Evolutionary conservation across 1,140 invertebrate genomes (phyloP), one percentile per base, ranked within the genome.

Genomic region (Hylaeus volcanicus): DNA sequence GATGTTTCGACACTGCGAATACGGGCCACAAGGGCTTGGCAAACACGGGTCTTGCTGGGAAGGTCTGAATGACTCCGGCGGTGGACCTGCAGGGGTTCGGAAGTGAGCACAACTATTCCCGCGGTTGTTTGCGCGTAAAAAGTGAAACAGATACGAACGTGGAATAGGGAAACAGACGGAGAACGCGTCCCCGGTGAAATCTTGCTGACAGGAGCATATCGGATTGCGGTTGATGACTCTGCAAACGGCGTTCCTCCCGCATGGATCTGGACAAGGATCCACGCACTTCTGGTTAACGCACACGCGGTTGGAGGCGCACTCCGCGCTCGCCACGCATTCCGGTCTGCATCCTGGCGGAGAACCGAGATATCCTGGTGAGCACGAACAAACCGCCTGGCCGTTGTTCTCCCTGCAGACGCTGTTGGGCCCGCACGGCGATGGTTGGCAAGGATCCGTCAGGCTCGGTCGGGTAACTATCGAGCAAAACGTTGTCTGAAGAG

Each of bases 341-440:
- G 97, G 96, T 72, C 96, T 94, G 92, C 96, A 97, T 89, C 96
- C 96, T 39, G 97, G 94, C 78, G 96, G 94, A 79, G 89, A 88
- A 37, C 96, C 96, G 79, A 97, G 94, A 91, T 96, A 97, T 79
- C 95, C 95, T 60, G 95, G 92, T 83, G 95, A 93, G 92, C 97
- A 97, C 85, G 96, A 95, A 89, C 97, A 98, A 75, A 96, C 79
- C 11, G 84, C 79, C 72, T 84, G 95, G 58, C 96, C 95, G 79
- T 96, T 96, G 78, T 95, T 95, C 64, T 95, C 93, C 86, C 95
- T 94, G 92, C 97, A 98, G 89, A 96, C 94, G 14, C 97, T 96
- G 92, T 97, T 97, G 14, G 96, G 95, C 66, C 97, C 97, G 90
- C 97, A 98, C 45, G 97, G 97, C 51, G 96, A 96, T 48, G 96